phyloP scores from a whole-genome alignment of 2,797 vertebrate genomes.

The Holocentrus rufus region DNA sequence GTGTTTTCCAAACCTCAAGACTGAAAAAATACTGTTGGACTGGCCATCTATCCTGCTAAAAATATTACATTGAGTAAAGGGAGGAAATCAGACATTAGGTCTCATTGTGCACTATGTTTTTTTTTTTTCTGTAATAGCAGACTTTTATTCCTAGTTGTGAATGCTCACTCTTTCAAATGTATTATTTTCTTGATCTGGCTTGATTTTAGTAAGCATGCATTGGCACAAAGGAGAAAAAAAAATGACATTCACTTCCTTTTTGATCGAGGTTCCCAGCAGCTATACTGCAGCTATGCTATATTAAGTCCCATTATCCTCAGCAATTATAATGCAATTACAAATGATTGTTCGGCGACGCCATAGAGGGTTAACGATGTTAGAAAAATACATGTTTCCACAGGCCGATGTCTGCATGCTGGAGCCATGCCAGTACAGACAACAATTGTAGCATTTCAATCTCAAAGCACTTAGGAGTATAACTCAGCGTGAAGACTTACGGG shows the following conservation, averaged over 20 bases:
- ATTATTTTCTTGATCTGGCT: constrained; percentile 6
- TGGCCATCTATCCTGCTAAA: constrained; percentile 51
- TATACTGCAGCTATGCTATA: constrained; percentile 8
- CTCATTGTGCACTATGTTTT: constrained; percentile 32
- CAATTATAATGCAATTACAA: constrained; percentile 54
- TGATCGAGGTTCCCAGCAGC: background rate
- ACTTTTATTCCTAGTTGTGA: constrained; percentile 20
- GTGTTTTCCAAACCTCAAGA: constrained; percentile 52
- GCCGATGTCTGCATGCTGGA: constrained; percentile 46
- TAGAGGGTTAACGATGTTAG: constrained; percentile 42
- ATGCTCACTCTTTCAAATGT: constrained; percentile 22
- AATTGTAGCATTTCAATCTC: constrained; percentile 41
- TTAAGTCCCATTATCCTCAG: constrained; percentile 25
- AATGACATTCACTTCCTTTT: background rate
- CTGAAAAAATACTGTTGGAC: constrained; percentile 42
- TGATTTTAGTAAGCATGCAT: too few relatives aligned
- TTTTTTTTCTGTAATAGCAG: constrained; percentile 16
- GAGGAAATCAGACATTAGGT: constrained; percentile 27
- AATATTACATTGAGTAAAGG: constrained; percentile 47
- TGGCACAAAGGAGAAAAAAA: background rate
- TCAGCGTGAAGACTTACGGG: constrained; percentile 47
- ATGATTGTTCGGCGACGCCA: constrained; percentile 41
- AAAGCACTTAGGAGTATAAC: constrained; percentile 49
- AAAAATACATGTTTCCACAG: constrained; percentile 42
- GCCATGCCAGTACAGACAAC: constrained; percentile 45